Percentiles rank a stretch among this genome's conserved stretches.
Evolutionary conservation across 2,797 vertebrate genomes (phyloP).

Genomic region (Nannoperca australis): DNA sequence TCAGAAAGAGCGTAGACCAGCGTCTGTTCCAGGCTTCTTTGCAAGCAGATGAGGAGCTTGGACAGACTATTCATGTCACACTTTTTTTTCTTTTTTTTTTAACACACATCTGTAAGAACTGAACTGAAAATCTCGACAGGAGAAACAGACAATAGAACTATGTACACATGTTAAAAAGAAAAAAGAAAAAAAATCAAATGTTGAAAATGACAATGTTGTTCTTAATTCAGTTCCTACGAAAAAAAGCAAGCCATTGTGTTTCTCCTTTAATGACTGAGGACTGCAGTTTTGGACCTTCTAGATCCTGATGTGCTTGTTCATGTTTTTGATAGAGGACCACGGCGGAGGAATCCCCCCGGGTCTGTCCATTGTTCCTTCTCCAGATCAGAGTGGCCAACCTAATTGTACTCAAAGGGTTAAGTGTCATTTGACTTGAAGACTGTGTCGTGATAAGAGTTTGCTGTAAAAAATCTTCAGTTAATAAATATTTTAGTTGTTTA

Average conservation of each 20-base stretch:
- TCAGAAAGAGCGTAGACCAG: conserved; percentile 20
- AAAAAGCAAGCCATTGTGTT: conserved; percentile 57
- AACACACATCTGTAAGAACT: conserved; percentile 42
- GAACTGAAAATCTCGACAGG: conserved; percentile 45
- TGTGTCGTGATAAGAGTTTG: conserved; percentile 84
- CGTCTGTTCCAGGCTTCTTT: conserved; percentile 10
- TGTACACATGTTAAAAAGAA: conserved; percentile 69
- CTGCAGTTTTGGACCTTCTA: conserved; percentile 51
- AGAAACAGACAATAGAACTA: conserved; percentile 45
- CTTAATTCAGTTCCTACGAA: conserved; percentile 63
- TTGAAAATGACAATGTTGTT: conserved; percentile 62
- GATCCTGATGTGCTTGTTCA: conserved; percentile 62
- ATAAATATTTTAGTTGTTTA: conserved; percentile 87
- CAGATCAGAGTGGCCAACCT: conserved; percentile 57
- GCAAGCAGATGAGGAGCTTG: conserved; percentile 6
- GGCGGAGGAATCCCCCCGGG: conserved; percentile 41
- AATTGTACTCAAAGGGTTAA: conserved; percentile 82
- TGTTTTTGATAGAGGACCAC: conserved; percentile 66
- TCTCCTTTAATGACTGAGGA: conserved; percentile 53
- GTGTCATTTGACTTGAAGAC: conserved; percentile 83
- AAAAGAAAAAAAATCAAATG: conserved; percentile 23
- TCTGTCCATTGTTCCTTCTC: conserved; percentile 62
- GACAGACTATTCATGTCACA: conserved; percentile 27
- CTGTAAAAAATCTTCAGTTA: conserved; percentile 79
- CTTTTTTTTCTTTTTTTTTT: background rate